Evolutionary conservation across 2,888 invertebrate genomes (phyloP).

Genomic region (Clusia tigrina): DNA sequence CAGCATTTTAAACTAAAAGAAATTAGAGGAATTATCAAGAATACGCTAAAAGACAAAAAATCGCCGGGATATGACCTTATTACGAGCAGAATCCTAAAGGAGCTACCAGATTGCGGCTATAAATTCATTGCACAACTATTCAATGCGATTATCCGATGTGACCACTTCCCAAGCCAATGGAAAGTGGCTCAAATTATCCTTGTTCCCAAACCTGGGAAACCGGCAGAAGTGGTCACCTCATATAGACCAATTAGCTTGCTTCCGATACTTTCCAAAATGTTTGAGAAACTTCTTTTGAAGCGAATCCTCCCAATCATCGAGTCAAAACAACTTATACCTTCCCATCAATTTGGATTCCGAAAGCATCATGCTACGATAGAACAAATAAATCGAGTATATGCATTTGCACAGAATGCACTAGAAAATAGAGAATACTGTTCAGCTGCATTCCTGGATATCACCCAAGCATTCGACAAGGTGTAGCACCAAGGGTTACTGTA

Average conservation of each 20-base stretch:
- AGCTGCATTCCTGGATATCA: slow-evolving; percentile 17
- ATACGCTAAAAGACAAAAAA: too few relatives aligned
- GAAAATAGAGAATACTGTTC: slow-evolving; percentile 19
- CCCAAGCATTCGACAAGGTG: slow-evolving; percentile 21
- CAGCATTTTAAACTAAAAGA: too few relatives aligned
- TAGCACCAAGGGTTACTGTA: slow-evolving; percentile 14
- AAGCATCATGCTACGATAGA: background rate
- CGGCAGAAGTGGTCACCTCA: background rate
- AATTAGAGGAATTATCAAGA: too few relatives aligned
- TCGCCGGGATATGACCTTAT: background rate
- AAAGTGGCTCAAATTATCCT: background rate
- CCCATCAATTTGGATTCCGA: background rate
- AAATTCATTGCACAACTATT: background rate
- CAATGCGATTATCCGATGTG: background rate
- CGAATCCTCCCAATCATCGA: background rate
- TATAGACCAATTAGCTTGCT: slow-evolving; percentile 2
- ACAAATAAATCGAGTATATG: background rate
- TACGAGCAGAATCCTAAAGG: background rate
- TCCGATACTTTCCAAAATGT: background rate
- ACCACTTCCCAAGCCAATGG: background rate
- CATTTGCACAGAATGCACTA: background rate
- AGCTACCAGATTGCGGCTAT: background rate
- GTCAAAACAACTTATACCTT: background rate
- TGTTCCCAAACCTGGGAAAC: background rate
- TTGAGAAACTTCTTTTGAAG: background rate